Percentiles rank a stretch among this genome's conserved stretches.
Evolutionary conservation across 2,888 invertebrate species (phyloP).

Genomic region (Junonia oenone): DNA sequence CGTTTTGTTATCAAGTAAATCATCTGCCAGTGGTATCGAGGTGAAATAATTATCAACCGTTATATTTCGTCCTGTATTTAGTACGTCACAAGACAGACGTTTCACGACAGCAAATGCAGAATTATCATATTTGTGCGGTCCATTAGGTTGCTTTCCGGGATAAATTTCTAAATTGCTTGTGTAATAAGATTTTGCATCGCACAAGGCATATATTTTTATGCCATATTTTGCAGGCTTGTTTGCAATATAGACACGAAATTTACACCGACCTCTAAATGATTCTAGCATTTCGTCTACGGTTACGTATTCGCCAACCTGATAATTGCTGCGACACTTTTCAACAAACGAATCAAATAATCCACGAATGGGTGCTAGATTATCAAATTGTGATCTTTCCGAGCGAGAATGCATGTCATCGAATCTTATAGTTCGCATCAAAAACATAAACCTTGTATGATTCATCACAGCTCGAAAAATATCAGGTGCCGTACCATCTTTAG

Average conservation of each 20-base stretch:
- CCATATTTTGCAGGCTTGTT: constrained; percentile 4
- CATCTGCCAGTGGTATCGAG: constrained; percentile 14
- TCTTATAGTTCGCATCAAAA: background rate
- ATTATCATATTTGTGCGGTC: background rate
- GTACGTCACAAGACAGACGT: background rate
- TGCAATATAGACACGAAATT: constrained; percentile 8
- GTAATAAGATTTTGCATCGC: constrained; percentile 4
- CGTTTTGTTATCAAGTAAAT: constrained; percentile 8
- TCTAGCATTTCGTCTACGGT: constrained; percentile 27
- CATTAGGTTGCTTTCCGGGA: background rate
- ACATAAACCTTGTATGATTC: background rate
- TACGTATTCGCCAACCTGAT: constrained; percentile 13
- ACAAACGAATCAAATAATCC: constrained; percentile 9
- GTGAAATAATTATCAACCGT: constrained; percentile 22
- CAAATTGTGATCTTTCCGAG: background rate
- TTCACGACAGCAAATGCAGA: background rate
- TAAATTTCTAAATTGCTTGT: constrained; percentile 2
- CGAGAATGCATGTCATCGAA: background rate
- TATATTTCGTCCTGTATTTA: constrained; percentile 15
- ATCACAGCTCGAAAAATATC: background rate
- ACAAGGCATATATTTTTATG: constrained; percentile 6
- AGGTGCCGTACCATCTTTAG: background rate
- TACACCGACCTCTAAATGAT: constrained; percentile 26
- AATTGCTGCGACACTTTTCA: constrained; percentile 6
- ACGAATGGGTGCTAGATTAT: background rate